These are phyloP conservation scores for Poecilus cupreus DNA, from an alignment of 2,888 invertebrate genomes.

Conservation along the genomic window DNA sequence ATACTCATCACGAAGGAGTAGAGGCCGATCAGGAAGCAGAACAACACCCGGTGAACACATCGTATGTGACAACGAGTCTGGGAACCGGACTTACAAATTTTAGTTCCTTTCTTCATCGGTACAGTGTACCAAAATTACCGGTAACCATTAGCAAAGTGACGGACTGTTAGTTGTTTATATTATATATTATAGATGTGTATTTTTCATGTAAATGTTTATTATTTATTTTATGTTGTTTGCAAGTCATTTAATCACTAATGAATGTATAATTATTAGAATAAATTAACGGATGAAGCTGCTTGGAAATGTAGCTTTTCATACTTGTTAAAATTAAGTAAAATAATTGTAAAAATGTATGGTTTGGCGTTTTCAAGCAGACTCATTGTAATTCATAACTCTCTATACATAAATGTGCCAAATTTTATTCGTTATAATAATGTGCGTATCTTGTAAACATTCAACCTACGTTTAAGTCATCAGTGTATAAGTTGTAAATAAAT, in stretches of 20 bases:
- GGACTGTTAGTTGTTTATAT: conserved; percentile 55
- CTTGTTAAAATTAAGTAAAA: not conserved
- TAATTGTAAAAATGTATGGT: conserved; percentile 9
- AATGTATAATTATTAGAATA: conserved; percentile 54
- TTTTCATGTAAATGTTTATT: conserved; percentile 52
- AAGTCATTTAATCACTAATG: conserved; percentile 50
- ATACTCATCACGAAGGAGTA: not conserved
- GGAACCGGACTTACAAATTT: conserved; percentile 41
- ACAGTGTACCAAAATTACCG: not conserved
- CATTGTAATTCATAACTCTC: conserved; percentile 45
- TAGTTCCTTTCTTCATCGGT: conserved; percentile 50
- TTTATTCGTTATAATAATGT: conserved; percentile 56
- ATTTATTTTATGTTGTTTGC: conserved; percentile 53
- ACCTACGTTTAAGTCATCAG: conserved; percentile 41
- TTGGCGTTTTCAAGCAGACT: conserved; percentile 15
- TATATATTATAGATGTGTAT: conserved; percentile 50
- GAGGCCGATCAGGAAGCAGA: not conserved
- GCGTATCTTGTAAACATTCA: conserved; percentile 54
- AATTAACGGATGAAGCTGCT: conserved; percentile 23
- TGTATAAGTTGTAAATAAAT: conserved; percentile 57
- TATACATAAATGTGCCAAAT: conserved; percentile 57
- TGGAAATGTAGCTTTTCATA: conserved; percentile 12
- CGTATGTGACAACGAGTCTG: conserved; percentile 50
- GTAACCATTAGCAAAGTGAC: conserved; percentile 8
- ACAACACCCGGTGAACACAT: not conserved